Evolutionary conservation across 1,140 invertebrate species (phyloP).

Genomic region (Trigoniulus corallinus): DNA sequence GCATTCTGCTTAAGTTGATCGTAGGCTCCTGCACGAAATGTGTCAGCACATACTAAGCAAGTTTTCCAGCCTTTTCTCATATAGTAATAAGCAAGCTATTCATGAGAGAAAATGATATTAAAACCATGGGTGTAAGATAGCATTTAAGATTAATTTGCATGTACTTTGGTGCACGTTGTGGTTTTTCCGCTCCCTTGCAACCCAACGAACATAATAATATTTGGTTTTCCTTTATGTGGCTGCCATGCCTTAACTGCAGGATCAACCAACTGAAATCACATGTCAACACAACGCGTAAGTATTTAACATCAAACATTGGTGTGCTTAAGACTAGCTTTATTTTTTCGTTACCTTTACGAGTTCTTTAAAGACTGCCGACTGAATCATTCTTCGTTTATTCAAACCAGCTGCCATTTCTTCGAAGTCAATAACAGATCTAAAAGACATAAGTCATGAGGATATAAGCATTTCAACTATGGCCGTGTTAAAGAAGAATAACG

Average conservation of each 20-base stretch:
- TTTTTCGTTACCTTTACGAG: slow-evolving; percentile 64
- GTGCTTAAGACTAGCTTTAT: background rate
- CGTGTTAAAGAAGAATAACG: no score
- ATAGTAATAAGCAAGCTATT: slow-evolving; percentile 76
- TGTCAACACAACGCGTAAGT: slow-evolving; percentile 3
- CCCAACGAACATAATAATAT: slow-evolving; percentile 99
- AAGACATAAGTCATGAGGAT: no score
- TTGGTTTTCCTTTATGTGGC: slow-evolving; percentile 85
- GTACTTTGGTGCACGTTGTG: slow-evolving; percentile 91
- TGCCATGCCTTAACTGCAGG: slow-evolving; percentile 95
- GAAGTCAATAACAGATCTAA: slow-evolving; percentile 85
- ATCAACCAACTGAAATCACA: slow-evolving; percentile 64
- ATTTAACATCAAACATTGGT: background rate
- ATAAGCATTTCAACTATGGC: no score
- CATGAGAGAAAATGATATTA: no score
- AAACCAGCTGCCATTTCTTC: slow-evolving; percentile 99
- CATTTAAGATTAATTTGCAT: no score
- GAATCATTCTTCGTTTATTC: slow-evolving; percentile 97
- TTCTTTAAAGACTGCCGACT: slow-evolving; percentile 97
- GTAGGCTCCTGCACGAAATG: slow-evolving; percentile 98
- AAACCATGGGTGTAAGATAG: no score
- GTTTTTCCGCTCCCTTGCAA: slow-evolving; percentile 97
- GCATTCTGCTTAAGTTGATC: slow-evolving; percentile 99
- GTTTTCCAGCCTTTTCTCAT: slow-evolving; percentile 99
- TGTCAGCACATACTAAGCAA: slow-evolving; percentile 97